Evolutionary conservation across 2,113 vertebrate species (phyloP).

Genomic region (Leucosticte australis): DNA sequence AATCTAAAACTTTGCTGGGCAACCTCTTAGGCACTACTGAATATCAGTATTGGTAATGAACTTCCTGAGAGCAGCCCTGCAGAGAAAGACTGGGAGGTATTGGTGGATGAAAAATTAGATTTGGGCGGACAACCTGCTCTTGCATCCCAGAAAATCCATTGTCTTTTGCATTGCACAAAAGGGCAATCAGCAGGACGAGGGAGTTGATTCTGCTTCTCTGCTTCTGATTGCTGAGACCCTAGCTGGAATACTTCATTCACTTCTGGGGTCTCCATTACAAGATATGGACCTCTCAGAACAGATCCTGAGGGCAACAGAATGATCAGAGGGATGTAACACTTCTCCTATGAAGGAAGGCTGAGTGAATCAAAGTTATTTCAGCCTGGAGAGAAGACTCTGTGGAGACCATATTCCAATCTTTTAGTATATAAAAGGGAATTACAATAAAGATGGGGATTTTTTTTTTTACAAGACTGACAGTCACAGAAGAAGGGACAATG

Average conservation of each 20-base stretch:
- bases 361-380: background rate
- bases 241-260: background rate
- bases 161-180: background rate
- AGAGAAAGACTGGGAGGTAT: background rate
- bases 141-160: background rate
- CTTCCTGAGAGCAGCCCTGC: background rate
- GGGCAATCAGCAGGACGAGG: background rate
- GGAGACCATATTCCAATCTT: background rate
- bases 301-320: background rate
- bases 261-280: background rate
- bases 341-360: background rate
- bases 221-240: rapidly evolving
- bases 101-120: background rate
- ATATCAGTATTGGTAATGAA: background rate
- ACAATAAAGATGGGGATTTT: background rate
- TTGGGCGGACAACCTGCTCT: background rate
- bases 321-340: background rate
- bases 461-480: background rate
- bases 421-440: background rate
- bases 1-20: background rate
- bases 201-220: background rate
- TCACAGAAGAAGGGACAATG: background rate
- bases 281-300: background rate
- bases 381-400: background rate
- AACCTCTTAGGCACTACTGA: background rate